Evolutionary conservation across 2,113 vertebrate species (phyloP).

Genomic region (Morone saxatilis): DNA sequence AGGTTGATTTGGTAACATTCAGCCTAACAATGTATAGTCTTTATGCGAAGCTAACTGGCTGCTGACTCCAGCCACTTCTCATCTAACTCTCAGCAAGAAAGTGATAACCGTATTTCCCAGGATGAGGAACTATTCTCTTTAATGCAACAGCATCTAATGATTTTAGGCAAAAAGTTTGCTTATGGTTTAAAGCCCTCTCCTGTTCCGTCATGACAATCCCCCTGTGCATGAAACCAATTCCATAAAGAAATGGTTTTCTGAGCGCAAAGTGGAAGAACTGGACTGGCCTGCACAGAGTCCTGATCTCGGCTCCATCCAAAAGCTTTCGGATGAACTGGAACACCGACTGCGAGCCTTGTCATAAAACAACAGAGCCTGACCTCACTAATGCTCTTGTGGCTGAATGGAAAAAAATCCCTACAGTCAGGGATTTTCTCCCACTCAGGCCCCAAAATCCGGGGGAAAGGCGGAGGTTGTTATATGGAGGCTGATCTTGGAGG

Average conservation of each 20-base stretch:
- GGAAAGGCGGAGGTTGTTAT: too few relatives aligned
- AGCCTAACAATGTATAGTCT: not conserved
- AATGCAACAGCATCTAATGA: not conserved
- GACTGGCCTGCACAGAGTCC: not conserved
- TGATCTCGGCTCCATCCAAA: not conserved
- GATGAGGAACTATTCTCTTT: not conserved
- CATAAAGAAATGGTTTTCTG: not conserved
- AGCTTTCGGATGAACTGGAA: not conserved
- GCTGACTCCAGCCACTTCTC: not conserved
- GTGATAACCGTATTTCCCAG: not conserved
- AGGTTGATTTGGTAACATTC: not conserved
- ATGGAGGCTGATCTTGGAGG: not conserved
- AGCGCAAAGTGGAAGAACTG: too few relatives aligned
- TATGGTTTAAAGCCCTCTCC: too few relatives aligned
- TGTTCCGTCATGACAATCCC: too few relatives aligned
- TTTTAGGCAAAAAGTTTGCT: not conserved
- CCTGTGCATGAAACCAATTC: not conserved
- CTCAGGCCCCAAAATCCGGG: not conserved
- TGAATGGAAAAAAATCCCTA: not conserved
- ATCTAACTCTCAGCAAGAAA: not conserved
- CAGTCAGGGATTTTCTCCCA: not conserved
- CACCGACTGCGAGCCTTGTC: not conserved
- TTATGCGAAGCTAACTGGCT: not conserved
- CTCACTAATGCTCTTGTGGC: not conserved
- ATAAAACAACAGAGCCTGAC: not conserved